These are phyloP conservation scores for Ageneiosus marmoratus DNA, from an alignment of 2,113 vertebrate species.

Conservation along the genomic window DNA sequence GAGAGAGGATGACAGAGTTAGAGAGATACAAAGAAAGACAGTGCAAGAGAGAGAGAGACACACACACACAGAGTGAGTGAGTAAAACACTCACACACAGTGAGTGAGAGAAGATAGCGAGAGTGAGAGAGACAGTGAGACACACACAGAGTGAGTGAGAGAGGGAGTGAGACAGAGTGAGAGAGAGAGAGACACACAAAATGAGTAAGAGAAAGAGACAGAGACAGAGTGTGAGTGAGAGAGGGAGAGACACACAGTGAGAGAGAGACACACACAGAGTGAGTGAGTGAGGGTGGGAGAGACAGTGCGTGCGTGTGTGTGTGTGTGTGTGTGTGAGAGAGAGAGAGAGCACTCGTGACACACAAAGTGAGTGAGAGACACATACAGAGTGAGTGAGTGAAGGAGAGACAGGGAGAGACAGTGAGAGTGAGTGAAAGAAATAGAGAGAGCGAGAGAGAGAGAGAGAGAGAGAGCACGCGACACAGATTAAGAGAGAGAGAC, in stretches of 20 bases:
- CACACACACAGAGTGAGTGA: background rate
- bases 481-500: no score
- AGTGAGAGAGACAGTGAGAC: background rate
- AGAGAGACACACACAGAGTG: background rate
- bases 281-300: conserved; percentile 16
- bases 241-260: background rate
- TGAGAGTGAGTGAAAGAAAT: background rate
- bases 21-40: background rate
- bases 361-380: background rate
- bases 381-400: background rate
- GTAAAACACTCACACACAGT: conserved; percentile 51
- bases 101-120: background rate
- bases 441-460: background rate
- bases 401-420: background rate
- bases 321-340: no score
- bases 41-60: background rate
- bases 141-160: background rate
- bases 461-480: background rate
- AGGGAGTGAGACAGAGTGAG: background rate
- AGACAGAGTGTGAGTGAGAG: conserved; percentile 36
- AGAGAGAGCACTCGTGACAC: background rate
- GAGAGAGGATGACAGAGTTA: background rate
- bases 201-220: conserved; percentile 43
- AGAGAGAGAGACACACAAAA: conserved; percentile 8
- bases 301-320: no score